Evolutionary conservation across 92 coral and sea anemone species (phyloP).

Genomic region (Porites lobata): DNA sequence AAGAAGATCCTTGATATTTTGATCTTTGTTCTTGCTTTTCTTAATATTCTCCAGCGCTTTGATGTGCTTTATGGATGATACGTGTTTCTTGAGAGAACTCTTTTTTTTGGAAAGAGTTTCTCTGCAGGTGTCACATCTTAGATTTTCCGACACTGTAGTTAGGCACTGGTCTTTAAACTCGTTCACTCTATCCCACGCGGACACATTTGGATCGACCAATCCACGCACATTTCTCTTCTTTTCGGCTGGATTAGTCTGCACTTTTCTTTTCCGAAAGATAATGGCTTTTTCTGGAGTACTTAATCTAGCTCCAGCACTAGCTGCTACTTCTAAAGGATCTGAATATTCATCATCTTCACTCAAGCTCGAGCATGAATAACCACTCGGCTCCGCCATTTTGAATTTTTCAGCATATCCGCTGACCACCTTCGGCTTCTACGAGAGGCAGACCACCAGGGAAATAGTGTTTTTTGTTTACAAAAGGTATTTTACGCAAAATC

Average conservation of each 20-base stretch:
- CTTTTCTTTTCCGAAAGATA: constrained; percentile 50
- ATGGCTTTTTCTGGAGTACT: not conserved
- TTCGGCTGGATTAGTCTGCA: constrained; percentile 71
- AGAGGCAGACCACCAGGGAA: no score
- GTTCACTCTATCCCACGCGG: constrained; percentile 65
- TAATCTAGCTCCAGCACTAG: not conserved
- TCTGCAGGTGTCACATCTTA: constrained; percentile 50
- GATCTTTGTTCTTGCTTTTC: constrained; percentile 46
- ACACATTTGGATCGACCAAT: constrained; percentile 63
- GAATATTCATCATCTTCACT: no score
- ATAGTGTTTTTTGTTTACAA: no score
- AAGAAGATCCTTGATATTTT: constrained; percentile 24
- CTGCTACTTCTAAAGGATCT: no score
- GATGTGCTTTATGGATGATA: constrained; percentile 34
- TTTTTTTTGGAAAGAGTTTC: constrained; percentile 32
- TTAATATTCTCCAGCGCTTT: constrained; percentile 23
- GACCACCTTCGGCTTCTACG: no score
- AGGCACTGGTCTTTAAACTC: constrained; percentile 66
- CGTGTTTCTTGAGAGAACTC: constrained; percentile 53
- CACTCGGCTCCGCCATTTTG: no score
- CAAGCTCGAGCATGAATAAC: no score
- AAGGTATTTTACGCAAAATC: no score
- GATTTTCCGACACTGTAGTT: constrained; percentile 48
- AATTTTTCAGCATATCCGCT: no score
- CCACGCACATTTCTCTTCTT: constrained; percentile 57